Percentiles rank a stretch among this genome's conserved stretches.
Evolutionary conservation across 1,140 invertebrate genomes (phyloP).

Genomic region (Aplysia californica): DNA sequence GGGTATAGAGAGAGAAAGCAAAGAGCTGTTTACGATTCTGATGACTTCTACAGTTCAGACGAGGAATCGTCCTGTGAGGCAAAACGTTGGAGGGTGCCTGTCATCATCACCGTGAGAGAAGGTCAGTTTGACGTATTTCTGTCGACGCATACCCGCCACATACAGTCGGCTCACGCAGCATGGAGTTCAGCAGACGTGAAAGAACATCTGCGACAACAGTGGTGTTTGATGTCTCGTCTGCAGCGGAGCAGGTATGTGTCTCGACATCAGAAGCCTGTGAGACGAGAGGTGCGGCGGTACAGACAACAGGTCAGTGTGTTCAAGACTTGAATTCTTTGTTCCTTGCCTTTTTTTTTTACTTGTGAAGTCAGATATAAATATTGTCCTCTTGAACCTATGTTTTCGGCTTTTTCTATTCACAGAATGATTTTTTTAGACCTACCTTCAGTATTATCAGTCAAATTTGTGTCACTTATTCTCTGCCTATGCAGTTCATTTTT

Average conservation of each 20-base stretch:
- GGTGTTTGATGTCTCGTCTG: conserved; percentile 61
- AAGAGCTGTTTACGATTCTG: conserved; percentile 5
- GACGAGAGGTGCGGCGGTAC: neutral
- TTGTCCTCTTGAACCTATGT: no score
- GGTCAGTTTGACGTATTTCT: conserved; percentile 61
- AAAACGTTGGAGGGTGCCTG: neutral
- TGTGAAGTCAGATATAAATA: no score
- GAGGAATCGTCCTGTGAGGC: neutral
- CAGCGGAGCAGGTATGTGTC: conserved; percentile 54
- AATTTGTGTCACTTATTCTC: no score
- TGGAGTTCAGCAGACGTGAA: conserved; percentile 49
- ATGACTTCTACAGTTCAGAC: conserved; percentile 6
- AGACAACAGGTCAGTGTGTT: neutral
- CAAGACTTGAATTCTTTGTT: no score
- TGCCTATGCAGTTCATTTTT: no score
- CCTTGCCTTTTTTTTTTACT: no score
- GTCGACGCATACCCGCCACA: conserved; percentile 50
- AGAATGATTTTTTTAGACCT: no score
- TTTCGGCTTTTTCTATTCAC: no score
- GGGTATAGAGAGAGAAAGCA: neutral
- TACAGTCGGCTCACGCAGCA: conserved; percentile 58
- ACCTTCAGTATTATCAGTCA: no score
- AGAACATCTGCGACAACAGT: conserved; percentile 57
- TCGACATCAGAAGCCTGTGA: conserved; percentile 14
- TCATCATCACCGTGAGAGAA: conserved; percentile 23